Evolutionary conservation across 35 echinoderm and acorn worm species (phyloP), one percentile per base, ranked within the genome.

Genomic region (Ophioderma brevispina): DNA sequence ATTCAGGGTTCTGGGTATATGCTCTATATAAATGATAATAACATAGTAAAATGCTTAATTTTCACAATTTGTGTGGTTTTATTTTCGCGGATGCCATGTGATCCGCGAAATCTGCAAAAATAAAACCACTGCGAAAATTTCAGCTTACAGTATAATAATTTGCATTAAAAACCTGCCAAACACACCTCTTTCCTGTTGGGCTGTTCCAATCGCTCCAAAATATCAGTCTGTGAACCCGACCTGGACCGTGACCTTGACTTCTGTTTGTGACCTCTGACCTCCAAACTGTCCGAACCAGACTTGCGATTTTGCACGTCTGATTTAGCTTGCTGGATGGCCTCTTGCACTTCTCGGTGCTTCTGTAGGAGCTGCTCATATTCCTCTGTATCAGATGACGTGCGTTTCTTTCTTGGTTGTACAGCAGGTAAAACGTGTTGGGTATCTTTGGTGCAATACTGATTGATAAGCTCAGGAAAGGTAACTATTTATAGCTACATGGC

Each of bases 341-440:
- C 83, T 55, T 85, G 83, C 1, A 85, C 50, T 64, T 85, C 83
- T 19, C 63, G 31, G 33, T 64, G 83, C 32, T 85, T 64, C 25
- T 59, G 46, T 36, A 85, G 33, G 3, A 85, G 50, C 11, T 52
- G 18, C 37, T 85, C 83, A 35, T 85, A 85, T 0, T 33, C 33
- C 21, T 85, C 83, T 35, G 33, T 36, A 13, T 85, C 83, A 3
- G 83, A 85, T 11, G 31, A 11, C 21, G 25, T 59, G 6, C 43
- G 30, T 38, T 50, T 43, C 23, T 82, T 43, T 37, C 15, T 85
- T 25, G 52, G 59, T 25, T 70, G 59, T 8, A 25, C 10, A 3
- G 59, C n/a, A 25, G 59, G 28, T 8, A 46, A 17, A 46, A 46
- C 41, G 46, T 52, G 46, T 70, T 70, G 59, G 59, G 28, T 70